These are phyloP conservation scores for Macrosiphum euphorbiae DNA, from an alignment of 2,888 invertebrate genomes.

Conservation along the genomic window DNA sequence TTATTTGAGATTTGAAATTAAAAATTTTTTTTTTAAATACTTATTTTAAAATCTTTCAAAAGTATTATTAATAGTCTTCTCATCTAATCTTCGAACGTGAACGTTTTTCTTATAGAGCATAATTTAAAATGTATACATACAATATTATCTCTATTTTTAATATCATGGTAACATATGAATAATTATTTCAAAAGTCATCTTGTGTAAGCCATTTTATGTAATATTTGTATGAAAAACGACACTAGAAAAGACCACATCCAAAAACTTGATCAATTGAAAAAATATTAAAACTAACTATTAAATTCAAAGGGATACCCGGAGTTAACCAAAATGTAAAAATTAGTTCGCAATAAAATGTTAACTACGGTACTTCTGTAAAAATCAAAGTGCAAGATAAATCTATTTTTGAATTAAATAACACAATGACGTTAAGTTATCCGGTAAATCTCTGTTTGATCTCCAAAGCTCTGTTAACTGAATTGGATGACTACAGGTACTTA, in stretches of 20 bases:
- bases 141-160: neutral
- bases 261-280: neutral
- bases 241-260: neutral
- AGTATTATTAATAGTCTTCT: neutral
- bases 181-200: neutral
- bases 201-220: neutral
- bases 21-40: neutral
- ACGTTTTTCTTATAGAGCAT: neutral
- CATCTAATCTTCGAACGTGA: neutral
- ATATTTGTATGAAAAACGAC: neutral
- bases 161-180: neutral
- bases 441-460: neutral
- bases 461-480: neutral
- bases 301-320: neutral
- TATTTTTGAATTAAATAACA: neutral
- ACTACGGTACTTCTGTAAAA: neutral
- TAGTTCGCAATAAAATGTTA: neutral
- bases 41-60: neutral
- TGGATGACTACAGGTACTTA: neutral
- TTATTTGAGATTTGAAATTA: neutral
- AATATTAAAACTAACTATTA: neutral
- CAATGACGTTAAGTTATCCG: neutral
- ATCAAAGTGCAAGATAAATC: neutral
- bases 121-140: neutral
- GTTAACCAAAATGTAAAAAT: neutral